Evolutionary conservation across 2,888 invertebrate genomes (phyloP), one percentile per base, ranked within the genome.

Genomic region (Erebia palarica): DNA sequence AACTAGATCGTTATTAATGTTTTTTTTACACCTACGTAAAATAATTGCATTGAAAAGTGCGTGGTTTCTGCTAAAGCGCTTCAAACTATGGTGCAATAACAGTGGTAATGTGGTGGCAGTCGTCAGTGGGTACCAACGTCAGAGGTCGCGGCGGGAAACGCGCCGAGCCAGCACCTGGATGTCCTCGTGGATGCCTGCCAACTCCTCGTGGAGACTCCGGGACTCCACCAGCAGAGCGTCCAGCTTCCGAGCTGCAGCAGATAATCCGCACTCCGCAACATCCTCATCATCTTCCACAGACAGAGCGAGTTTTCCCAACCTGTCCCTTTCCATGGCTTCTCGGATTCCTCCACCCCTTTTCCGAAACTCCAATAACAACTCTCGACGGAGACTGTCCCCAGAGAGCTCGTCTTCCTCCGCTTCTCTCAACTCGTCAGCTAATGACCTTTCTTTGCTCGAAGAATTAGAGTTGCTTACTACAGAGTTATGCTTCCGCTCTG

Each of bases 81-180:
- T 27, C 7, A 11, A 21, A 42, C 21, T 16, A 66, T 66, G n/a
- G 73, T 70, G 72, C 70, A 60, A 63, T 55, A 60, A 36, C 44
- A 70, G 71, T 67, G 76, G 69, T 61, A 63, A 64, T 63, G 72
- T 75, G 71, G 77, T 73, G 78, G 75, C 78, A 78, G 78, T 78
- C 80, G 80, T 77, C 77, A 80, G 81, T 82, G 80, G 85, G 89
- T 90, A 90, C 91, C 86, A 87, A 90, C 91, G 87, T 90, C 89
- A 91, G 82, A 83, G 81, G 81, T 86, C 85, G 78, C 84, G 83
- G 85, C 86, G 86, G 75, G 87, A 81, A 83, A 87, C 84, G 85
- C 92, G 92, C 79, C 87, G 86, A 76, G 88, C 90, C 86, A 93
- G 92, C 92, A 94, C 94, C 91, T 94, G 93, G 84, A 94, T 88